phyloP scores from a whole-genome alignment of 2,797 vertebrate genomes.

The Neosilurus hyrtlii region DNA sequence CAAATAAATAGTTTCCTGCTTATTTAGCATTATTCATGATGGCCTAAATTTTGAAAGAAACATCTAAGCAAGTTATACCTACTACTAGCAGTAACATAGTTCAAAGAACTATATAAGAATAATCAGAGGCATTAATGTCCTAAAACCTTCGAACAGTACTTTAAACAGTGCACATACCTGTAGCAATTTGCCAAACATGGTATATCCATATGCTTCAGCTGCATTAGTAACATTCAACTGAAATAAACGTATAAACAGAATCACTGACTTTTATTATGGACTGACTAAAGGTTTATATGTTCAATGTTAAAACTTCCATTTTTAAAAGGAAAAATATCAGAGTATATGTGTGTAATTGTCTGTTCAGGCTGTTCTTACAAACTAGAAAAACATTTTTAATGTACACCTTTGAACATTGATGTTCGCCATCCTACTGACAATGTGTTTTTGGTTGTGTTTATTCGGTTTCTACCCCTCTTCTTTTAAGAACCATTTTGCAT shows the following conservation, averaged over 20 bases:
- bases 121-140: not conserved
- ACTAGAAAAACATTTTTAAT: not conserved
- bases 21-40: no score
- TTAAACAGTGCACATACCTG: constrained; percentile 70
- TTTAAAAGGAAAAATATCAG: not conserved
- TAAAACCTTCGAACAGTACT: not conserved
- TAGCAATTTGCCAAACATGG: constrained; percentile 79
- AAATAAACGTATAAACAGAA: constrained; percentile 32
- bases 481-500: not conserved
- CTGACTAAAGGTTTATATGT: not conserved
- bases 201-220: constrained; percentile 82
- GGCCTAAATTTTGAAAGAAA: no score
- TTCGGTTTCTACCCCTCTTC: not conserved
- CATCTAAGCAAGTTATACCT: no score
- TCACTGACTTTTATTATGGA: not conserved
- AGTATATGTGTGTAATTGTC: not conserved
- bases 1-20: not conserved
- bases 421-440: no score
- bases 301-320: not conserved
- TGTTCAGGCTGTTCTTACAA: not conserved
- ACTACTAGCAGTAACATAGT: not conserved
- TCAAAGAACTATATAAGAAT: not conserved
- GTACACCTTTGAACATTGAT: not conserved
- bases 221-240: constrained; percentile 80
- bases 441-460: not conserved